A percentile compares a stretch with the other conserved stretches of the same genome.
Conservation (phyloP, 2,113 vertebrate genomes). For the Pithys albifrons region DNA sequence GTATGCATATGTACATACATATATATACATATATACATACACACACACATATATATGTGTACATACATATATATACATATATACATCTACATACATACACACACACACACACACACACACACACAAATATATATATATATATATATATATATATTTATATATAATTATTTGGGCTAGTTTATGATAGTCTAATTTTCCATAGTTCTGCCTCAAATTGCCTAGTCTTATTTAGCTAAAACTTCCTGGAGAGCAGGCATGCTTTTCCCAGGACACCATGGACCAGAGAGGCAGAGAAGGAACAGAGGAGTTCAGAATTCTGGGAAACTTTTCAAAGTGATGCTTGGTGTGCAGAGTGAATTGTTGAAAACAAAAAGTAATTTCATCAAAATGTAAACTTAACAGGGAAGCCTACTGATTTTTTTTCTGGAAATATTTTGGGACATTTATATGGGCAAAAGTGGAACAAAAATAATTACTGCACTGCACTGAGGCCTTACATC, state of each 20-base stretch:
- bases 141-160: too few species aligned
- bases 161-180: not conserved
- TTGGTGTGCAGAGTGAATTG: not conserved
- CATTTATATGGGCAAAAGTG: not conserved
- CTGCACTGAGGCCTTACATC: not conserved
- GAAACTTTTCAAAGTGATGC: not conserved
- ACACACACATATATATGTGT: too few species aligned
- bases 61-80: too few species aligned
- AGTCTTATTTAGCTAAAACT: not conserved
- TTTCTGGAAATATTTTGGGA: not conserved
- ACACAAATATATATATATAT: too few species aligned
- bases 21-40: too few species aligned
- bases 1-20: not conserved
- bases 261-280: not conserved
- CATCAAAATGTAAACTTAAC: not conserved
- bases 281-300: not conserved
- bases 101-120: too few species aligned
- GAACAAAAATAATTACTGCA: not conserved
- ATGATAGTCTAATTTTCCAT: not conserved
- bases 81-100: too few species aligned
- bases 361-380: not conserved
- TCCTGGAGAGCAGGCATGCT: not conserved
- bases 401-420: not conserved
- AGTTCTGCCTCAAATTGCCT: not conserved
- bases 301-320: not conserved